phyloP scores from a whole-genome alignment of 2,888 invertebrate species.

The Synergus gifuensis region DNA sequence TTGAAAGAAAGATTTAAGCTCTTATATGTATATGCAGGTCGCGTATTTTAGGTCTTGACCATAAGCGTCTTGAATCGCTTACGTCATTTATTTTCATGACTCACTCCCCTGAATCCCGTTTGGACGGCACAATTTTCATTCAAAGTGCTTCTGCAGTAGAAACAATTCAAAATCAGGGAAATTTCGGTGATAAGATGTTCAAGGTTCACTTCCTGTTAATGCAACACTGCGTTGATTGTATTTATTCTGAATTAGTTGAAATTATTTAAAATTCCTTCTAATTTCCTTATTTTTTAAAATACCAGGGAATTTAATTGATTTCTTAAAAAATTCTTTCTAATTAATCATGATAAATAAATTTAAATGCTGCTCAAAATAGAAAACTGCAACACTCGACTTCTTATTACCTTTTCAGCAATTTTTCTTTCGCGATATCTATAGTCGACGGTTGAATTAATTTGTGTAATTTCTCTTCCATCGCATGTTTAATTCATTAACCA shows the following conservation, averaged over 20 bases:
- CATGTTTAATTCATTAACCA: neutral
- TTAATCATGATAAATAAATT: too few species aligned
- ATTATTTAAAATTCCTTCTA: too few species aligned
- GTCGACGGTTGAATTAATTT: neutral
- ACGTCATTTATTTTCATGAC: conserved; percentile 65
- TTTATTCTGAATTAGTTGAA: too few species aligned
- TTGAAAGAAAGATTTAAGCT: conserved; percentile 29
- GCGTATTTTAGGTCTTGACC: conserved; percentile 66
- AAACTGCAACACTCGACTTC: too few species aligned
- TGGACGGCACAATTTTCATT: conserved; percentile 48
- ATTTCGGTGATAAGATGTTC: neutral
- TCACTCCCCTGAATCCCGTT: conserved; percentile 50
- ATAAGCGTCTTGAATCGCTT: conserved; percentile 63
- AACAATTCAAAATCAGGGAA: neutral
- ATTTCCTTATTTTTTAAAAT: too few species aligned
- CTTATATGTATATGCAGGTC: conserved; percentile 48
- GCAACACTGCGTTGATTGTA: neutral
- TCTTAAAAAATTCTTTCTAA: too few species aligned
- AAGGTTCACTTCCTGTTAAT: neutral
- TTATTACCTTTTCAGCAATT: neutral
- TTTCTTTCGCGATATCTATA: neutral
- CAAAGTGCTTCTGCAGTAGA: neutral
- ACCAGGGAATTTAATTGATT: too few species aligned
- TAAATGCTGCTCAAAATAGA: too few species aligned
- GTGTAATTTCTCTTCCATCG: neutral